Base-by-base conservation (phyloP, 1,140 invertebrate species). In the Solenopsis invicta region DNA sequence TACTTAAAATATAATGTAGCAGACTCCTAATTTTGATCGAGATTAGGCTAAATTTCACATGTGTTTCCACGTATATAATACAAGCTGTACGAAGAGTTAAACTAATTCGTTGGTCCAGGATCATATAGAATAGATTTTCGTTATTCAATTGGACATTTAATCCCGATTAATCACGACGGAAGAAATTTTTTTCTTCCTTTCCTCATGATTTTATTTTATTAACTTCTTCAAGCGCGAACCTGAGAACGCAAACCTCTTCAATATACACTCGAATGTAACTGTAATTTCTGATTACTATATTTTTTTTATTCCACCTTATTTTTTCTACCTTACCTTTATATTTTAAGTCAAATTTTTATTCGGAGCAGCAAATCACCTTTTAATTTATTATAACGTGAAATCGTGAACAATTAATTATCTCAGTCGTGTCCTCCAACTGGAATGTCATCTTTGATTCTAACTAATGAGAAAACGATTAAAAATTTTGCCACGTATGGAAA, bases 1-100 rank as follows among this genome's bases (percentile, higher is more conserved):
- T n/a, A 72, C 37, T 29, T 72, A 48, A 81, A 81, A 81, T 80
- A 80, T 67, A 80, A 74, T 75, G 66, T 48, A 75, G 67, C 54
- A 9, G 18, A 21, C 18, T 64, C 34, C 18, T 29, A 56, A 62
- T 66, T 69, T 37, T 71, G 2, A 67, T 0, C 29, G n/a, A 54
- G 62, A 34, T 18, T 48, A 34, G 54, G 13, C 34, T 3, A 3
- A 2, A 29, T 29, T 29, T 29, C 29, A 0, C 29, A 29, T 29
- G 29, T 29, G 29, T 1, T 29, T 29, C 29, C 29, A 29, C 29
- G 2, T 29, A 2, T 29, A 29, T 29, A 29, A 29, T 29, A 29
- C 29, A 29, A 29, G 3, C 18, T 41, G 10, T 4, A 16, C 13
- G 18, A 5, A 54, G 1, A 37, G 52, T 24, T 45, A n/a, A 16